Evolutionary conservation across 2,797 vertebrate genomes (phyloP).

Genomic region (Vultur gryphus): DNA sequence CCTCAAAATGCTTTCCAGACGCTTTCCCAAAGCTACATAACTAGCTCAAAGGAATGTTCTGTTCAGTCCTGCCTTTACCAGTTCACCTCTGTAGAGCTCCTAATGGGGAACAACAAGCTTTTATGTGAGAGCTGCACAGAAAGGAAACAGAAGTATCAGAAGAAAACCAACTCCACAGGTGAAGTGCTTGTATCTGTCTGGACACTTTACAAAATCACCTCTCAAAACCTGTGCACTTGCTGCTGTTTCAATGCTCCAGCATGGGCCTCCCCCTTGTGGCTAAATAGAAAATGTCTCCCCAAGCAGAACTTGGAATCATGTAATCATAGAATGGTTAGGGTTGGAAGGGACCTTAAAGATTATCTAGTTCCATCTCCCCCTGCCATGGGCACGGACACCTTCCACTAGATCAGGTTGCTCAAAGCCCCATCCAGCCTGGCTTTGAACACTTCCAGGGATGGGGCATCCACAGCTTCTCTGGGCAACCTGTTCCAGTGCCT

Average conservation of each 20-base stretch:
- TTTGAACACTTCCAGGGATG: no score
- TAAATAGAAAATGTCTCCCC: neutral
- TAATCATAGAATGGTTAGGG: no score
- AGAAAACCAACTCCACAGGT: slow-evolving; percentile 81
- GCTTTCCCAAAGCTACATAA: slow-evolving; percentile 90
- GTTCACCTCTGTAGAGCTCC: slow-evolving; percentile 94
- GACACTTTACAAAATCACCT: neutral
- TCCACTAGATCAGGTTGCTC: no score
- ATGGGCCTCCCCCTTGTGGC: neutral
- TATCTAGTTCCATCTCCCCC: no score
- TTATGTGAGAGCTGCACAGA: slow-evolving; percentile 94
- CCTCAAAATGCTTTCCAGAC: slow-evolving; percentile 91
- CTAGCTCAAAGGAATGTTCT: slow-evolving; percentile 95
- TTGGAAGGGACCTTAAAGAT: no score
- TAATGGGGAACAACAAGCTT: slow-evolving; percentile 98
- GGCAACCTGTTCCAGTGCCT: no score
- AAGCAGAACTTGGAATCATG: neutral
- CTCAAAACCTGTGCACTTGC: neutral
- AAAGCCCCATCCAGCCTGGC: no score
- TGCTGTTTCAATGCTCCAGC: neutral
- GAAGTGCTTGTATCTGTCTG: neutral
- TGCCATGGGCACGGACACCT: no score
- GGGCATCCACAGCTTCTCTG: no score
- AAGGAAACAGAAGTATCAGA: slow-evolving; percentile 80
- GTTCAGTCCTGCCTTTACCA: slow-evolving; percentile 97